phyloP scores from a whole-genome alignment of 2,113 vertebrate species.

The Tychaedon coryphoeus region DNA sequence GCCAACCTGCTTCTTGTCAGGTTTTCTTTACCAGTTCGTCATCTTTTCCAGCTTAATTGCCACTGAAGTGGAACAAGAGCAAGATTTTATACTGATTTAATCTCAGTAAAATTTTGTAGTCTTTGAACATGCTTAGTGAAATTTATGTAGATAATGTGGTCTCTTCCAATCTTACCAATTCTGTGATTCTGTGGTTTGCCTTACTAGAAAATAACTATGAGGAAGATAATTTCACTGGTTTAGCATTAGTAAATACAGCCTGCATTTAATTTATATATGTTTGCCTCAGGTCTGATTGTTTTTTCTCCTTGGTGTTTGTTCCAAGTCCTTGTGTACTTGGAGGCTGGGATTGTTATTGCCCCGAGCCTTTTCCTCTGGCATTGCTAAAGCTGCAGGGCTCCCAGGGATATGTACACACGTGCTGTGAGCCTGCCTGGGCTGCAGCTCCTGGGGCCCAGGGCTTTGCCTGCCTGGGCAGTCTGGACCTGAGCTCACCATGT shows the following conservation, averaged over 20 bases:
- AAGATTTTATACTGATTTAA: background rate
- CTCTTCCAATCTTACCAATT: background rate
- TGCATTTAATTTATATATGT: background rate
- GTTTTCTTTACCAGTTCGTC: background rate
- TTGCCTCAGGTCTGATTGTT: background rate
- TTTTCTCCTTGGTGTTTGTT: background rate
- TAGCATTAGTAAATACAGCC: background rate
- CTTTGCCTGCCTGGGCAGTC: rapidly evolving
- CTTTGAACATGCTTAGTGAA: background rate
- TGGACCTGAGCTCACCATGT: background rate
- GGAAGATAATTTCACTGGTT: background rate
- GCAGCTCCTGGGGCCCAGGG: background rate
- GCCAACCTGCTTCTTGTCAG: background rate
- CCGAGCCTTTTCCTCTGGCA: background rate
- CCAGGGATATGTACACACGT: rapidly evolving
- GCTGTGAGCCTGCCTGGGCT: background rate
- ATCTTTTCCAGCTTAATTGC: background rate
- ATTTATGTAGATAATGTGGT: background rate
- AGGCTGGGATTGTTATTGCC: background rate
- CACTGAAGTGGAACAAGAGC: background rate
- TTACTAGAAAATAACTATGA: background rate
- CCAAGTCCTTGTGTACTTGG: background rate
- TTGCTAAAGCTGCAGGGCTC: background rate
- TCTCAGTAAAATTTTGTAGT: background rate
- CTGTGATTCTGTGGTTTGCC: background rate